phyloP scores from a whole-genome alignment of 2,888 invertebrate species.

The Agonopterix arenella region DNA sequence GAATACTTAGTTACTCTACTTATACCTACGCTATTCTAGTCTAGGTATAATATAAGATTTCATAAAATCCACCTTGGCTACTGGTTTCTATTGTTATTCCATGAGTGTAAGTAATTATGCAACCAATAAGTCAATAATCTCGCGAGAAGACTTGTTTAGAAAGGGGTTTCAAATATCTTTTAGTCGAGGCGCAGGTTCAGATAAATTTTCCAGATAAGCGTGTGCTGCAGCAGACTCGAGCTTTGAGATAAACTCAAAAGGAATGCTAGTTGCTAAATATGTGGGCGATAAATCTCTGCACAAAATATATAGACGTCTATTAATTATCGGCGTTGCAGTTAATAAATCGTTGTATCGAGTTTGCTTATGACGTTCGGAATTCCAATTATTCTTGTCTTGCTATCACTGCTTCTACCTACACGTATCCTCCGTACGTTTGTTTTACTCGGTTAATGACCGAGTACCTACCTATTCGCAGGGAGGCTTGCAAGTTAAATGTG shows the following conservation, averaged over 20 bases:
- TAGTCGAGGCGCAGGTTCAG: conserved; percentile 26
- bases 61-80: too few relatives aligned
- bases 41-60: too few relatives aligned
- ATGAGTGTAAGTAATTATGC: too few relatives aligned
- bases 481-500: too few relatives aligned
- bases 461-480: too few relatives aligned
- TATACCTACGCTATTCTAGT: too few relatives aligned
- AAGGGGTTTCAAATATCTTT: conserved; percentile 18
- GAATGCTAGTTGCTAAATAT: conserved; percentile 36
- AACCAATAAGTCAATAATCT: too few relatives aligned
- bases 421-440: background rate
- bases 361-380: conserved; percentile 6
- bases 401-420: conserved; percentile 1
- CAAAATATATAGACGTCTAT: conserved; percentile 24
- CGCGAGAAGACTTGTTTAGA: background rate
- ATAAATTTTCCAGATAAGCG: conserved; percentile 45
- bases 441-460: too few relatives aligned
- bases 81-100: too few relatives aligned
- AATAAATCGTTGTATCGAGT: conserved; percentile 8
- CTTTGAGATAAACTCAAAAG: conserved; percentile 34
- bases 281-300: conserved; percentile 41
- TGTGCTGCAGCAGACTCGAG: conserved; percentile 26
- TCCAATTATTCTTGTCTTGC: conserved; percentile 6
- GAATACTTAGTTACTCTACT: too few relatives aligned
- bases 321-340: conserved; percentile 7